Conservation (phyloP, 2,888 invertebrate genomes). For the Drosophila conformis region DNA sequence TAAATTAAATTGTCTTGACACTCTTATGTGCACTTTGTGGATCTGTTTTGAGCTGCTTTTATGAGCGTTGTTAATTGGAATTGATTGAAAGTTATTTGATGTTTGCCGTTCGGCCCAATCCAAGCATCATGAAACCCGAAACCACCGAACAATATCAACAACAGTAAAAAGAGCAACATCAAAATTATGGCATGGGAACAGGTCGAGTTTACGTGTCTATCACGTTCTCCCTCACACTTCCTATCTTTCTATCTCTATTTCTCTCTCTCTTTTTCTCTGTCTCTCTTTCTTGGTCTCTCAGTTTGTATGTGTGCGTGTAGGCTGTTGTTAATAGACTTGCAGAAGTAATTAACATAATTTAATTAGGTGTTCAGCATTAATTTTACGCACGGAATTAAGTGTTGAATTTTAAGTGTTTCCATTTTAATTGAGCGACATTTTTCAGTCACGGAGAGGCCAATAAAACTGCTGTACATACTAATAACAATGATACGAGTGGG, state of each 20-base stretch:
- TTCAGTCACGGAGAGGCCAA: conserved; percentile 64
- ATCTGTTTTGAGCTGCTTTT: conserved; percentile 69
- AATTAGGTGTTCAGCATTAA: conserved; percentile 81
- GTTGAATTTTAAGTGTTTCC: conserved; percentile 79
- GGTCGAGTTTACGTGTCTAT: conserved; percentile 38
- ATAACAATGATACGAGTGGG: conserved; percentile 46
- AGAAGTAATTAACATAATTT: conserved; percentile 78
- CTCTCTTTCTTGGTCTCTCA: too few species aligned
- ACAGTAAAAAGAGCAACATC: conserved; percentile 13
- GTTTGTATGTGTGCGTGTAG: conserved; percentile 22
- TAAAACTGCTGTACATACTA: conserved; percentile 55
- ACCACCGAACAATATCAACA: conserved; percentile 16
- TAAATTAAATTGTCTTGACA: conserved; percentile 74
- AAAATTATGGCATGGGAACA: conserved; percentile 25
- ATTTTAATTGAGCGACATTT: conserved; percentile 80
- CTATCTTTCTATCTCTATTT: conserved; percentile 6
- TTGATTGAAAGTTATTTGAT: conserved; percentile 80
- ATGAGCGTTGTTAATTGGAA: conserved; percentile 76
- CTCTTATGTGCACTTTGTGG: conserved; percentile 73
- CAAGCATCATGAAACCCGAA: conserved; percentile 26
- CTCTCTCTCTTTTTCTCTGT: too few species aligned
- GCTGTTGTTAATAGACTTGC: conserved; percentile 74
- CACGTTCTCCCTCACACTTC: not conserved
- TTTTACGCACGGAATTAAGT: conserved; percentile 81
- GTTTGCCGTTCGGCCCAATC: conserved; percentile 63